phyloP scores from a whole-genome alignment of 2,888 invertebrate genomes.

The Eudasyphora cyanicolor region DNA sequence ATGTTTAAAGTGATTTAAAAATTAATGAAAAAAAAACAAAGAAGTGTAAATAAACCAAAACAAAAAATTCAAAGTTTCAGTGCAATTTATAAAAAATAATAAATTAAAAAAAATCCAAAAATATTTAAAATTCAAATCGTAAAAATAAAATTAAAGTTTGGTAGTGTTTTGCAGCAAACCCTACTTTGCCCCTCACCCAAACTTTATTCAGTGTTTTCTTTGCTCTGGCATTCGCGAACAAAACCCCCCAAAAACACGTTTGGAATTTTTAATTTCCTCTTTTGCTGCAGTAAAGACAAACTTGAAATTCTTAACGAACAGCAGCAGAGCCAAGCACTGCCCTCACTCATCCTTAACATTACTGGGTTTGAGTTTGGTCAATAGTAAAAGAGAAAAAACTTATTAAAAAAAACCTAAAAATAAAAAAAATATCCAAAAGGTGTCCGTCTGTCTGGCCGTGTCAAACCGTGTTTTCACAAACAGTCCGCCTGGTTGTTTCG shows the following conservation, averaged over 20 bases:
- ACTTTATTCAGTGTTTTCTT: too few species aligned
- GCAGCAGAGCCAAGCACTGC: not conserved
- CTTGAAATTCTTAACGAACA: not conserved
- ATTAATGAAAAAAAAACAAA: not conserved
- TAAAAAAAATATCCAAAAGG: not conserved
- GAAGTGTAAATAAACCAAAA: not conserved
- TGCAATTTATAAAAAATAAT: not conserved
- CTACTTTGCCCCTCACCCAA: not conserved
- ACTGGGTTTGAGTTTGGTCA: not conserved
- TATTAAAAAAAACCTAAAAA: not conserved
- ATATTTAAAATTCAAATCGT: not conserved
- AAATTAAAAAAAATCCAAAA: not conserved
- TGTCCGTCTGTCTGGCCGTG: not conserved
- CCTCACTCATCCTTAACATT: not conserved
- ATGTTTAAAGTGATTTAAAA: too few species aligned
- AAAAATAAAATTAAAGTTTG: not conserved
- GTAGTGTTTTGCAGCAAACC: not conserved
- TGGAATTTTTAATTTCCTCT: constrained; percentile 9
- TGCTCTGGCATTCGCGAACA: too few species aligned
- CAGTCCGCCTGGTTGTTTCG: not conserved
- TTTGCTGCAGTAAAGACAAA: not conserved
- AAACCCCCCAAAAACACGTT: not conserved
- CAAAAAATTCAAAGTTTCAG: not conserved
- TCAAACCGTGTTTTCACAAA: not conserved
- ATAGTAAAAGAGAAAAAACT: not conserved